phyloP scores from a whole-genome alignment of 2,113 vertebrate species.

The Oryzias melastigma region DNA sequence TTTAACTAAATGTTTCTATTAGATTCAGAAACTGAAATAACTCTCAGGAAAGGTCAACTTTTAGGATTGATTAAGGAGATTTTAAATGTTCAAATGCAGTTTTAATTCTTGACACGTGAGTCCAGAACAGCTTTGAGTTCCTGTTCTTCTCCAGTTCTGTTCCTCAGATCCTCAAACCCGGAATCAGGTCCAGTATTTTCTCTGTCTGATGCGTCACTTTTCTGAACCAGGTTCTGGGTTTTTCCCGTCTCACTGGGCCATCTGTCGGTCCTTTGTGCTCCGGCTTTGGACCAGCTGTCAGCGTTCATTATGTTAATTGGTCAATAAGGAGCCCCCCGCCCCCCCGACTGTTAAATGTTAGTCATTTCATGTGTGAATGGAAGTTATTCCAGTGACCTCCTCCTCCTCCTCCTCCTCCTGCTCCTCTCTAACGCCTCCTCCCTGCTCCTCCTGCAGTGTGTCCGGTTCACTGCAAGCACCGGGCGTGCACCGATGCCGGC shows the following conservation, averaged over 20 bases:
- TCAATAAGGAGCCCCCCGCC: not conserved
- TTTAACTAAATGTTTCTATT: too few relatives aligned
- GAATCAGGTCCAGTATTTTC: too few relatives aligned
- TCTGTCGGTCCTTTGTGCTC: slow-evolving; percentile 19
- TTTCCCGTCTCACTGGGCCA: slow-evolving; percentile 20
- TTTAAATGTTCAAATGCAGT: too few relatives aligned
- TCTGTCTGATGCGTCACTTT: not conserved
- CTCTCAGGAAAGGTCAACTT: too few relatives aligned
- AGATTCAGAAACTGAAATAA: too few relatives aligned
- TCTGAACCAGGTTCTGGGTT: not conserved
- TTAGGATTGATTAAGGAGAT: too few relatives aligned
- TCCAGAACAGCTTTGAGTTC: too few relatives aligned
- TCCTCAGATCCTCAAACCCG: too few relatives aligned
- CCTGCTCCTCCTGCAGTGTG: slow-evolving; percentile 78
- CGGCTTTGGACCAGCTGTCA: slow-evolving; percentile 28
- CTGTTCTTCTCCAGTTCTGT: too few relatives aligned
- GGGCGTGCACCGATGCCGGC: slow-evolving; percentile 83
- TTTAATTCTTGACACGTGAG: too few relatives aligned
- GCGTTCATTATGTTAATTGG: slow-evolving; percentile 26
- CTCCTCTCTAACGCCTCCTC: not conserved
- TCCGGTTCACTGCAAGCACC: slow-evolving; percentile 83
- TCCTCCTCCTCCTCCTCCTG: slow-evolving; percentile 4
- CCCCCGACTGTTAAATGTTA: too few relatives aligned
- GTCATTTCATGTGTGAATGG: too few relatives aligned
- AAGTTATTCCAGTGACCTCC: slow-evolving; percentile 15